These are phyloP conservation scores for Protobothrops mucrosquamatus DNA, from an alignment of 2,113 vertebrate species.

Conservation along the genomic window DNA sequence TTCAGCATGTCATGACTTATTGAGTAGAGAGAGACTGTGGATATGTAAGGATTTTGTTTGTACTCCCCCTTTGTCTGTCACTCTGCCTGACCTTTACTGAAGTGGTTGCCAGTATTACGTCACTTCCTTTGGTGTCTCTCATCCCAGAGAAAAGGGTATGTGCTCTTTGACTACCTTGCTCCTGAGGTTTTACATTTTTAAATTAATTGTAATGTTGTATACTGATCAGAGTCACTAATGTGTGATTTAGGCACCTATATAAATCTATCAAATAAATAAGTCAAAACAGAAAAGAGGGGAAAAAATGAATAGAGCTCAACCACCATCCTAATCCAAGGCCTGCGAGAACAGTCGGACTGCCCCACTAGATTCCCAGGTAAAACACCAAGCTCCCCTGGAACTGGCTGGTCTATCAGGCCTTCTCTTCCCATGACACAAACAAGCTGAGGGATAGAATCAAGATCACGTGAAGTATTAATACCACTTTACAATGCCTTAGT, in stretches of 20 bases:
- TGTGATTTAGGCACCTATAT: not conserved
- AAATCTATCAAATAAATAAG: not conserved
- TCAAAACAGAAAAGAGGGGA: not conserved
- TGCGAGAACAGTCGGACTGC: not conserved
- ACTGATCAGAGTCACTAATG: not conserved
- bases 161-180: not conserved
- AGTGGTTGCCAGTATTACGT: not conserved
- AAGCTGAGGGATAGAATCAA: not conserved
- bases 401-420: not conserved
- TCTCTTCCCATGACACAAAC: not conserved
- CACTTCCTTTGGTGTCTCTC: not conserved
- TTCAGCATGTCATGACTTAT: not conserved
- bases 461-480: too few species aligned
- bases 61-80: not conserved
- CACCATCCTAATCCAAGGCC: not conserved
- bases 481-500: too few species aligned
- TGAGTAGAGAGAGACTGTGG: not conserved
- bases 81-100: not conserved
- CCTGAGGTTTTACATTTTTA: not conserved
- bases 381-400: not conserved
- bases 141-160: not conserved
- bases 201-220: not conserved
- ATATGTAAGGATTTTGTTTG: not conserved
- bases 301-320: not conserved
- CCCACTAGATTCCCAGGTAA: not conserved